These are phyloP conservation scores for Tipula helvola DNA, from an alignment of 2,888 invertebrate species.

Conservation along the genomic window DNA sequence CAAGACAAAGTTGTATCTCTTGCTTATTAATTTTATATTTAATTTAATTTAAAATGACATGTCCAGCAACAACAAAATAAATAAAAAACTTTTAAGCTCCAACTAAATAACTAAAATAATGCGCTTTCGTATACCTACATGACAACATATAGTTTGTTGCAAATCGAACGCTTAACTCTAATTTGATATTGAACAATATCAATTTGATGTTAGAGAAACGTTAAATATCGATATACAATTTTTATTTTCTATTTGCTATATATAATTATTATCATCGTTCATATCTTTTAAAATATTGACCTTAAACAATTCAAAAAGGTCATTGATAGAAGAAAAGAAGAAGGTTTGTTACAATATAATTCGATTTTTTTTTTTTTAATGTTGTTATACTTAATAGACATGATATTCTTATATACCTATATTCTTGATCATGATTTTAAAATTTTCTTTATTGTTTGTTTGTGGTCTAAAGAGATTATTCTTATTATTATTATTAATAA, in stretches of 20 bases:
- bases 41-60: not conserved
- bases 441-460: constrained; percentile 4
- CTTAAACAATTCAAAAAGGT: not conserved
- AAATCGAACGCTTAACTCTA: not conserved
- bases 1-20: not conserved
- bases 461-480: not conserved
- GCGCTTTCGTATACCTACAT: not conserved
- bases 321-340: not conserved
- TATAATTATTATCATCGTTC: not conserved
- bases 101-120: not conserved
- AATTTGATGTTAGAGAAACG: not conserved
- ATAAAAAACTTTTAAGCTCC: not conserved
- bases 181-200: not conserved
- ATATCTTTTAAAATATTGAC: not conserved
- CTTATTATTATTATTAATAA: not conserved
- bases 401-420: not conserved
- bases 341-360: not conserved
- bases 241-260: not conserved
- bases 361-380: not conserved
- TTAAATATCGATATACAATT: not conserved
- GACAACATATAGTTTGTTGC: not conserved
- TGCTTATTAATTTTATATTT: not conserved
- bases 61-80: not conserved
- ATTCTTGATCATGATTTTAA: not conserved
- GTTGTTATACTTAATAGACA: not conserved